These are phyloP conservation scores for Watsonalla cultraria DNA, from an alignment of 2,888 invertebrate genomes.

Conservation along the genomic window DNA sequence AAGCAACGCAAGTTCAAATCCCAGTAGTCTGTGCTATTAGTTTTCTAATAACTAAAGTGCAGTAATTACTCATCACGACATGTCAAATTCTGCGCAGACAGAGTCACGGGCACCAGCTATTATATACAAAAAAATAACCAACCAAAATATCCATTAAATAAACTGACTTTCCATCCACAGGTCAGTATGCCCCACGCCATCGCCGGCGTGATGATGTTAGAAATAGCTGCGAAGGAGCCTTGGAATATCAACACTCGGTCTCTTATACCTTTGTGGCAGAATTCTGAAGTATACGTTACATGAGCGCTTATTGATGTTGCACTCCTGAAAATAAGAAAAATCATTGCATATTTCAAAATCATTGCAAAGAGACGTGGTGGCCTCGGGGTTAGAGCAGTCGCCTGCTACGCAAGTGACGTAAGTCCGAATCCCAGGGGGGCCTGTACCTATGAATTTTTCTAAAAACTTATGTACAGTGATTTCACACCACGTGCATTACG, in stretches of 20 bases:
- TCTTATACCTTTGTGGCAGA: slow-evolving; percentile 45
- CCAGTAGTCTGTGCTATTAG: too few relatives aligned
- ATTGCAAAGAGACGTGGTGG: not conserved
- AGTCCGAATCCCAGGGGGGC: too few relatives aligned
- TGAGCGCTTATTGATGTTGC: slow-evolving; percentile 43
- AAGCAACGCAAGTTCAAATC: too few relatives aligned
- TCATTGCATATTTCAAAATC: not conserved
- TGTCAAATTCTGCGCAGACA: too few relatives aligned
- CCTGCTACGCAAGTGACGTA: too few relatives aligned
- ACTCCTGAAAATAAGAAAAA: slow-evolving; percentile 34
- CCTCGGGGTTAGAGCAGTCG: too few relatives aligned
- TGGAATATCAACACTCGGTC: slow-evolving; percentile 50
- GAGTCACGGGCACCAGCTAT: not conserved
- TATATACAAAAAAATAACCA: slow-evolving; percentile 11
- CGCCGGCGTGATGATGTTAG: slow-evolving; percentile 40
- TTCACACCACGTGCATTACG: too few relatives aligned
- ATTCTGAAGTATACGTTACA: slow-evolving; percentile 44
- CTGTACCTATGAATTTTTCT: too few relatives aligned
- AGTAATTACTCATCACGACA: too few relatives aligned
- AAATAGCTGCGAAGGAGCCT: slow-evolving; percentile 37
- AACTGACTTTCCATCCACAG: slow-evolving; percentile 39
- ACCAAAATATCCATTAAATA: slow-evolving; percentile 47
- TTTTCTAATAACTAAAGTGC: too few relatives aligned
- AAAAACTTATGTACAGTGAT: too few relatives aligned
- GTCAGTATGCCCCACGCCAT: slow-evolving; percentile 50